Evolutionary conservation across 2,113 vertebrate species (phyloP), one percentile per base, ranked within the genome.

Genomic region (Antidorcas marsupialis): DNA sequence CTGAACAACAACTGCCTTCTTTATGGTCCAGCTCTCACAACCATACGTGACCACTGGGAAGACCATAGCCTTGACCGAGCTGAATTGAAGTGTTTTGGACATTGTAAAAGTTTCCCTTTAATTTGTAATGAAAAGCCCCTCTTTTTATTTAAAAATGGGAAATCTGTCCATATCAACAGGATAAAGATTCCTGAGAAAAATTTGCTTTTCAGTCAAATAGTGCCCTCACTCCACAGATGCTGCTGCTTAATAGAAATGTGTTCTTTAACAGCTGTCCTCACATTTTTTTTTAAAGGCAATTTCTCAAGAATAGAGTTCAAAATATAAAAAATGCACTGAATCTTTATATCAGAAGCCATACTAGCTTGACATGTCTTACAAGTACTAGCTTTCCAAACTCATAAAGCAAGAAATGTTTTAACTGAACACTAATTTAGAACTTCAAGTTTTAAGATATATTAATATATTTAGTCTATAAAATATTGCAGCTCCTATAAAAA

Each of bases 401-500:
- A 91, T 94, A 50, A 27, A 76, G 83, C 12, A 89, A 91, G 21
- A 74, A 92, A 91, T 36, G 21, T 82, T 95, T 94, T 81, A 94
- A 86, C 59, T 93, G 60, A 55, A 89, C 27, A 91, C 28, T 96
- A 92, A 89, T 60, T 88, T 7, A 10, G n/a, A 95, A 53, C 59
- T 81, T 79, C 28, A 89, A 60, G 45, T 50, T 92, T 91, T 94
- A 90, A 95, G 33, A 60, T 67, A 13, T 52, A 76, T 25, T 43
- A 43, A 76, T 43, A 64, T n/a, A 82, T 83, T 88, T 91, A 82
- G 15, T 83, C 67, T 83, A 50, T 95, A 97, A 91, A 89, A 86
- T 84, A 85, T 84, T 96, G 47, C 23, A 94, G 53, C 27, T 74
- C 33, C 28, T 87, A 88, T 87, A 93, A 95, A 96, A 87, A 67